Percentiles rank a stretch among this genome's conserved stretches.
phyloP scores from a whole-genome alignment of 2,888 invertebrate genomes.

The Busseola fusca region DNA sequence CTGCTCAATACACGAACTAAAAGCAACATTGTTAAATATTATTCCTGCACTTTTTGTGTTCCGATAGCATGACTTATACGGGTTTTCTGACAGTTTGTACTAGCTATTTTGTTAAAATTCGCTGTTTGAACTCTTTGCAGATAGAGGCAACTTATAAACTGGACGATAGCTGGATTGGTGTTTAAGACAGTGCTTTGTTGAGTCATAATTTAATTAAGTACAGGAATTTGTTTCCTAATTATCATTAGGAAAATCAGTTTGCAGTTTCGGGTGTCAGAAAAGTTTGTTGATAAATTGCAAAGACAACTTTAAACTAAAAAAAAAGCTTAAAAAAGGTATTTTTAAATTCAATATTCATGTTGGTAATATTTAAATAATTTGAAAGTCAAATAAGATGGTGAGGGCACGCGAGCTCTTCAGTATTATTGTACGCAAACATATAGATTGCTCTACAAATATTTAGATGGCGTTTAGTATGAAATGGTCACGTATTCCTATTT shows the following conservation, averaged over 20 bases:
- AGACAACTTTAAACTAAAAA: background rate
- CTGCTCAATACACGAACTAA: slow-evolving; percentile 40
- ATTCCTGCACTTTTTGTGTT: slow-evolving; percentile 34
- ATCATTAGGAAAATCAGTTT: background rate
- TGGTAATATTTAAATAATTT: slow-evolving; percentile 65
- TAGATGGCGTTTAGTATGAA: slow-evolving; percentile 62
- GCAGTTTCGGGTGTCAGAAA: no score
- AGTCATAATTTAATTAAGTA: background rate
- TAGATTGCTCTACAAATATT: slow-evolving; percentile 71
- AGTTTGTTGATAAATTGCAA: no score
- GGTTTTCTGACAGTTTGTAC: background rate
- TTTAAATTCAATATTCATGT: slow-evolving; percentile 55
- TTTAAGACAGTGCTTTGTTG: background rate
- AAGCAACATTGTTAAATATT: slow-evolving; percentile 38
- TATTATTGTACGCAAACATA: slow-evolving; percentile 67
- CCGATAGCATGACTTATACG: slow-evolving; percentile 9
- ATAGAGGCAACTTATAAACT: no score
- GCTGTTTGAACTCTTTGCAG: background rate
- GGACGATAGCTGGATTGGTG: background rate
- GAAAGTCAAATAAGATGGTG: slow-evolving; percentile 66
- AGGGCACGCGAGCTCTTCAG: slow-evolving; percentile 70
- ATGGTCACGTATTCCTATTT: slow-evolving; percentile 63
- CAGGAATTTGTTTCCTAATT: background rate
- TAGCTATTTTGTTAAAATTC: background rate
- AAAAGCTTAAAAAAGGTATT: slow-evolving; percentile 5